These are phyloP conservation scores for Clarias macrocephalus DNA, from an alignment of 2,113 vertebrate genomes.

Conservation along the genomic window DNA sequence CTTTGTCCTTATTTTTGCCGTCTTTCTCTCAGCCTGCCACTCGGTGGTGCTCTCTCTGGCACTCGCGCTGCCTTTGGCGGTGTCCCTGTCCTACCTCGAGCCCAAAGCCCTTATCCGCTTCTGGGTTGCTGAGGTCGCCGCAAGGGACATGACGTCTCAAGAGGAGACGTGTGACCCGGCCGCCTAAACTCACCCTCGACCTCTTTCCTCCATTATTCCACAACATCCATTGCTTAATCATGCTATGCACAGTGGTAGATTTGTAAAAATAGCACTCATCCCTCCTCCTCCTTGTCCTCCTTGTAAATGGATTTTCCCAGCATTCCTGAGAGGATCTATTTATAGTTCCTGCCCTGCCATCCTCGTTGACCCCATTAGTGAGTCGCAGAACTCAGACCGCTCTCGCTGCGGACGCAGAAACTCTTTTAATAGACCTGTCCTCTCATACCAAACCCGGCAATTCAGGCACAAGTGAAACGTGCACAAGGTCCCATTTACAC, in stretches of 20 bases:
- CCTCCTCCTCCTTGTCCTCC: neutral
- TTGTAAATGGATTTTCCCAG: slow-evolving; percentile 26
- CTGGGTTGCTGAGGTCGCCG: neutral
- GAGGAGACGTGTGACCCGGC: slow-evolving; percentile 84
- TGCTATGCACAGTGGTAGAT: neutral
- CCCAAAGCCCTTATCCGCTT: slow-evolving; percentile 68
- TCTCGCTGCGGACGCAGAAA: neutral
- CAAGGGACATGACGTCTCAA: slow-evolving; percentile 46
- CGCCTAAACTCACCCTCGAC: slow-evolving; percentile 56
- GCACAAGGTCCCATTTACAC: neutral
- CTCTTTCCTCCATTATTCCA: neutral
- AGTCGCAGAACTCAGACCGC: neutral
- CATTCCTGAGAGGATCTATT: slow-evolving; percentile 31
- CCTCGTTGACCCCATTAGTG: neutral
- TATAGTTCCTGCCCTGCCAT: slow-evolving; percentile 9
- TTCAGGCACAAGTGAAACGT: neutral
- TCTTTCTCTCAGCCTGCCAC: slow-evolving; percentile 90
- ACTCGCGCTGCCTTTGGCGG: slow-evolving; percentile 87
- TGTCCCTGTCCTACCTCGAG: slow-evolving; percentile 91
- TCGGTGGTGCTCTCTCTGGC: slow-evolving; percentile 85
- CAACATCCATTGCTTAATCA: neutral
- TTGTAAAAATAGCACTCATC: neutral
- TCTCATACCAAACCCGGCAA: neutral
- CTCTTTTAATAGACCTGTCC: neutral
- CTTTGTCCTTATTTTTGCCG: slow-evolving; percentile 82